Evolutionary conservation across 30 jellyfish, hydroid and myxozoan species (phyloP), one percentile per base, ranked within the genome.

Genomic region (Mastigias papua): DNA sequence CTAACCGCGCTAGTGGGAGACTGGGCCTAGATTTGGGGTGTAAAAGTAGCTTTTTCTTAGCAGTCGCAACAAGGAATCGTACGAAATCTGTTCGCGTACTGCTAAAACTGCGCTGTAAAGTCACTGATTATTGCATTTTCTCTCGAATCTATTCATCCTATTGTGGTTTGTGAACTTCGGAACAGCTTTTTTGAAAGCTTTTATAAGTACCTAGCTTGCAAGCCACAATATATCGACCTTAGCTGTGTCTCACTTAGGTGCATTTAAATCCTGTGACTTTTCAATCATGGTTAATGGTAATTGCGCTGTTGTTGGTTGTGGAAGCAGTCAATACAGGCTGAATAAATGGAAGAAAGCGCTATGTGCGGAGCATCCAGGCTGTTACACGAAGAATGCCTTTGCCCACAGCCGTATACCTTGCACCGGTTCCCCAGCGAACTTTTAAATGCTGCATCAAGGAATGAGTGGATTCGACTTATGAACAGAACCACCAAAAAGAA

Each of bases 211-310:
- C 13, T 42, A 42, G 54, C 54, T 42, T 42, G 54, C 54, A 42
- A 42, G 54, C 54, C 54, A 42, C 54, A 42, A 42, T 42, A 21
- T 72, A 31, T n/a, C 83, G 20, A 32, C 49, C 68, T 32, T 7
- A 32, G 31, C 68, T 34, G 83, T 20, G 32, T 33, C 68, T 16
- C 29, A 15, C 83, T 72, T 34, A 34, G 83, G 83, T 32, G 67
- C 37, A 26, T 65, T 65, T 17, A 37, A 31, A 72, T 67, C 6
- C n/a, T 33, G 22, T 35, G 68, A 22, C 34, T 42, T 49, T 29
- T 33, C 68, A 72, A 69, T 54, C 46, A 71, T 76, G 88, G 76
- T 76, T 51, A 76, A 46, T 54, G 88, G 88, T 5, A 60, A 76
- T 58, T 76, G 88, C 76, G 76, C 78, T 28, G 90, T 42, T 42